phyloP scores from a whole-genome alignment of 2,113 vertebrate genomes.

The Indicator maculatus region DNA sequence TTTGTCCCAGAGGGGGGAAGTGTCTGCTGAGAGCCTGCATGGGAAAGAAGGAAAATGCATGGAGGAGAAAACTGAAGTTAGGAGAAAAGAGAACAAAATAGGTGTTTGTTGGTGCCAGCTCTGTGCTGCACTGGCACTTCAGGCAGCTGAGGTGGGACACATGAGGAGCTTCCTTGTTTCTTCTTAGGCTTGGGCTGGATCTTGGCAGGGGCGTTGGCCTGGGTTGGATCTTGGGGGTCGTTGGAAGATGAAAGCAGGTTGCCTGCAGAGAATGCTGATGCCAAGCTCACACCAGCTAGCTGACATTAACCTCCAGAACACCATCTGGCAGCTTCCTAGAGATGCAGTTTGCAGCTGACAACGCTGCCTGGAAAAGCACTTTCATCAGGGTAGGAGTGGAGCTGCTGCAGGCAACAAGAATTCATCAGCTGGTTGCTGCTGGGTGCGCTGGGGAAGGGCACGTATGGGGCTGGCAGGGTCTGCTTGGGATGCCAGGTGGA shows the following conservation, averaged over 20 bases:
- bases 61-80: background rate
- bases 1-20: conserved; percentile 79
- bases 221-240: background rate
- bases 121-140: background rate
- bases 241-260: conserved; percentile 37
- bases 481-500: background rate
- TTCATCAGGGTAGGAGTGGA: conserved; percentile 6
- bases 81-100: background rate
- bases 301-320: conserved; percentile 62
- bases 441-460: conserved; percentile 24
- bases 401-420: conserved; percentile 27
- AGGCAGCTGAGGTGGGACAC: background rate
- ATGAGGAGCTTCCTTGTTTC: background rate
- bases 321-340: conserved; percentile 68
- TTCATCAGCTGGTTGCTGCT: background rate
- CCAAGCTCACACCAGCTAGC: conserved; percentile 48
- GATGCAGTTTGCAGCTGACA: background rate
- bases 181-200: background rate
- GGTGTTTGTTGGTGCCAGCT: background rate
- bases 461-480: background rate
- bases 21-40: conserved; percentile 41
- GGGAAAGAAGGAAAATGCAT: background rate
- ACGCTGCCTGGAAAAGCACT: conserved; percentile 6
- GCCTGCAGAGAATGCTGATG: conserved; percentile 47
- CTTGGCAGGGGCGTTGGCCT: no score